A percentile compares a stretch with the other conserved stretches of the same genome.
phyloP scores from a whole-genome alignment of 2,888 invertebrate genomes.

The Heteromyza rotundicornis region DNA sequence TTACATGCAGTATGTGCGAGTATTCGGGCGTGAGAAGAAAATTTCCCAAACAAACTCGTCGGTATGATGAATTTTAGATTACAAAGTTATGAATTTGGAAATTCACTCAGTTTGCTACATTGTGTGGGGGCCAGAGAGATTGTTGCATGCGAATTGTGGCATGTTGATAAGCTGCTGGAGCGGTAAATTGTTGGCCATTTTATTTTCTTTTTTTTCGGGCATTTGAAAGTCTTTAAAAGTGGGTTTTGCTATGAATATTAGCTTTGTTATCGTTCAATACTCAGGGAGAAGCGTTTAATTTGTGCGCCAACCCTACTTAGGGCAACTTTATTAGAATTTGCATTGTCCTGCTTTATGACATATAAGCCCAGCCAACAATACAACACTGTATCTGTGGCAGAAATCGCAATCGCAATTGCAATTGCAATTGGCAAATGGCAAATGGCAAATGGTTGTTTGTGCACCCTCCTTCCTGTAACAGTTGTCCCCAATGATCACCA shows the following conservation, averaged over 20 bases:
- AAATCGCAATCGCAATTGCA: constrained; percentile 20
- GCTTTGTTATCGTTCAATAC: too few relatives aligned
- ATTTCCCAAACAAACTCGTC: neutral
- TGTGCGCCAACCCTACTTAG: too few relatives aligned
- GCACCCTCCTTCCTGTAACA: neutral
- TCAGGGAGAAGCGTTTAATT: too few relatives aligned
- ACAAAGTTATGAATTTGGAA: neutral
- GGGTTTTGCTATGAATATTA: too few relatives aligned
- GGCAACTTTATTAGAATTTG: neutral
- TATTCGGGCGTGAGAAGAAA: neutral
- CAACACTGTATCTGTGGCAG: constrained; percentile 2
- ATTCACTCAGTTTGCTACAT: neutral
- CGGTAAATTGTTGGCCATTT: too few relatives aligned
- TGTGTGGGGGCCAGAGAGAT: too few relatives aligned
- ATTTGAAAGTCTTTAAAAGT: too few relatives aligned
- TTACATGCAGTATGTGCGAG: neutral
- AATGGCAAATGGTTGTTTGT: constrained; percentile 14
- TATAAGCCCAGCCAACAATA: neutral
- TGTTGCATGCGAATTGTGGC: too few relatives aligned
- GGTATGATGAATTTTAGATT: neutral
- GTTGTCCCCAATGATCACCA: constrained; percentile 5
- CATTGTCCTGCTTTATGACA: neutral
- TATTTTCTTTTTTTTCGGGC: too few relatives aligned
- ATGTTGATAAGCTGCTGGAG: too few relatives aligned
- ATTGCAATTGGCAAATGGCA: too few relatives aligned